Conservation (phyloP, 1,140 invertebrate genomes). For the Papilio dardanus region DNA sequence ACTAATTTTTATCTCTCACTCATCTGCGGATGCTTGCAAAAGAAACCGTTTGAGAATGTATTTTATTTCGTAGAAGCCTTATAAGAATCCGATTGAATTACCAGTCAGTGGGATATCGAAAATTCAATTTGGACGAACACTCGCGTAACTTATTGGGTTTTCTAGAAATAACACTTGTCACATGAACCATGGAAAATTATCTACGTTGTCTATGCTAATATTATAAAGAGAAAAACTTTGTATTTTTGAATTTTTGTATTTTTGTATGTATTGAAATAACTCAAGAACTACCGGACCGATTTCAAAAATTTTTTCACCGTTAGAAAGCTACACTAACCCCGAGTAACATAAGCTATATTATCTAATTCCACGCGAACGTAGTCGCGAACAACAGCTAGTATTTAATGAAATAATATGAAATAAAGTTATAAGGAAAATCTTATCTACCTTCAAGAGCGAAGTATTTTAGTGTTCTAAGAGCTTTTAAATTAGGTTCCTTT, state of each 20-base stretch:
- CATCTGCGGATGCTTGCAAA: constrained; percentile 46
- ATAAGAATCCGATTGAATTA: constrained; percentile 47
- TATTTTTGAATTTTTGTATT: too few species aligned
- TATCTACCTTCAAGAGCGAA: not conserved
- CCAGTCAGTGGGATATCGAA: constrained; percentile 35
- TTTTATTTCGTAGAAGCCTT: constrained; percentile 46
- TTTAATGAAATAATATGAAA: too few species aligned
- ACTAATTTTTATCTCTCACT: constrained; percentile 40
- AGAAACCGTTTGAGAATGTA: constrained; percentile 42
- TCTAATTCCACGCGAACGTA: too few species aligned
- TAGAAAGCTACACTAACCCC: too few species aligned
- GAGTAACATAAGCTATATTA: too few species aligned
- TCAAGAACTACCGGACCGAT: too few species aligned
- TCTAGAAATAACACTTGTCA: not conserved
- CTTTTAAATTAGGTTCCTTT: constrained; percentile 1
- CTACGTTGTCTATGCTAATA: too few species aligned
- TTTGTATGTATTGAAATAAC: too few species aligned
- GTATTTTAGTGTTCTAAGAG: constrained; percentile 11
- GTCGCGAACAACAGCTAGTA: too few species aligned
- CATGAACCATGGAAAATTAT: too few species aligned
- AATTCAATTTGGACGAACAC: constrained; percentile 29
- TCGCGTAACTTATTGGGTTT: not conserved
- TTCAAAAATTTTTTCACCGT: too few species aligned
- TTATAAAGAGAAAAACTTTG: too few species aligned
- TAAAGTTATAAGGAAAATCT: constrained; percentile 12